Evolutionary conservation across 2,797 vertebrate genomes (phyloP), one percentile per base, ranked within the genome.

Genomic region (Crypturellus tataupa): DNA sequence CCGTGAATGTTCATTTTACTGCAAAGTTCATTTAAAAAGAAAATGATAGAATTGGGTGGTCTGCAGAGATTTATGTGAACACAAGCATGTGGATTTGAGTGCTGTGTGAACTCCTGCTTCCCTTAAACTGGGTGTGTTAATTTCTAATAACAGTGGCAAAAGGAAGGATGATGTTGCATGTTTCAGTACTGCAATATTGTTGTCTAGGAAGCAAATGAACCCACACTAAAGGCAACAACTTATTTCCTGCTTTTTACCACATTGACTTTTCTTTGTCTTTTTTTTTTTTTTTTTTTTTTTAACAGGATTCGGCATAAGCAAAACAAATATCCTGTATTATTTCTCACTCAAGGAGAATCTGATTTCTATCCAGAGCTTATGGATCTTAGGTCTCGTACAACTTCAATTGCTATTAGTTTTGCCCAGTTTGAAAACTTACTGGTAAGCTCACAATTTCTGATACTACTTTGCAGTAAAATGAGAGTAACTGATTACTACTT

Each of bases 261-360:
- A 8, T 24, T 42, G 29, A 56, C 55, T 17, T n/a, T 63, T 64
- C 40, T 42, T 42, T 42, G 40, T 42, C 40, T 95, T n/a, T 78
- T 91, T 39, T 79, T 44, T 20, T 33, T 63, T 63, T 95, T n/a
- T 78, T 92, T 77, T 85, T 53, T 82, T 51, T 72, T 42, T 60
- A 82, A 23, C 94, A 99, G 99, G 99, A 98, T 99, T 89, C 98
- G 99, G 17, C 98, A 98, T 12, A 99, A 99, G 96, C 99, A 99
- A 89, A 99, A 99, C 97, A 99, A 99, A 96, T 99, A 99, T 89
- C 99, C 99, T 39, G 99, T 99, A 97, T 98, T 99, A 65, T 99
- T 99, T 96, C 97, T 99, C 92, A 99, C 99, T 84, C 99, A 99
- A 98, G 99, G 99, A 56, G 98, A 99, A 87, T 98, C 99, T 13